A percentile compares a stretch with the other conserved stretches of the same genome.
Conservation (phyloP, 2,797 vertebrate genomes). For the Lithobates sylvaticus region DNA sequence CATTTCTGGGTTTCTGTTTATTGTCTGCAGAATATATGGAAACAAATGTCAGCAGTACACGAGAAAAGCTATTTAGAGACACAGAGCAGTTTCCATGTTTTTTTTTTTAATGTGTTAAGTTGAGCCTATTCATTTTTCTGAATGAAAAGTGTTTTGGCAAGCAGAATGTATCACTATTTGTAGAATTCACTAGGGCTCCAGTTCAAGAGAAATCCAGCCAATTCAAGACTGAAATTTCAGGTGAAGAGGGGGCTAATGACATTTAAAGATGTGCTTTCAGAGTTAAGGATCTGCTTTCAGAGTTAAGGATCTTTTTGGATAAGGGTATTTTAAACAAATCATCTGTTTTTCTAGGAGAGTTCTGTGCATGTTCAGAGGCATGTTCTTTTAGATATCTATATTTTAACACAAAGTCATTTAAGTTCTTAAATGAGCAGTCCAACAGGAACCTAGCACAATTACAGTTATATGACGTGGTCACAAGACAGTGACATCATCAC, state of each 20-base stretch:
- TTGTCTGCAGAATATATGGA: conserved; percentile 45
- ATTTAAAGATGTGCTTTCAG: conserved; percentile 32
- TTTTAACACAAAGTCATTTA: neutral
- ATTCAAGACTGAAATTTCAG: conserved; percentile 32
- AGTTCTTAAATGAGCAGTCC: neutral
- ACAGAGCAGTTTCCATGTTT: conserved; percentile 26
- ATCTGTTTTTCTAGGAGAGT: neutral
- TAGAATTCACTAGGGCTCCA: conserved; percentile 38
- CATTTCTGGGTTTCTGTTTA: conserved; percentile 13
- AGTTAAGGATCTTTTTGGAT: conserved; percentile 41
- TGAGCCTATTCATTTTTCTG: conserved; percentile 48
- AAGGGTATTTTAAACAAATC: neutral
- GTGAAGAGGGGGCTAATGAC: conserved; percentile 42
- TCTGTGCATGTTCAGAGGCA: neutral
- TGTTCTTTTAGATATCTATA: neutral
- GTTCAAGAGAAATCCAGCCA: conserved; percentile 31
- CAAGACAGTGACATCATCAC: neutral
- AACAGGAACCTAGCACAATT: neutral
- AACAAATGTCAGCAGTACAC: conserved; percentile 44
- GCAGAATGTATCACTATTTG: conserved; percentile 24
- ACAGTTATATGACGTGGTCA: neutral
- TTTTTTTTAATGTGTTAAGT: neutral
- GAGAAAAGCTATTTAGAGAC: conserved; percentile 34
- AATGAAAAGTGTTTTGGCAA: conserved; percentile 55
- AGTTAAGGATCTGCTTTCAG: conserved; percentile 26